Evolutionary conservation across 2,797 vertebrate species (phyloP).

Genomic region (Betta splendens): DNA sequence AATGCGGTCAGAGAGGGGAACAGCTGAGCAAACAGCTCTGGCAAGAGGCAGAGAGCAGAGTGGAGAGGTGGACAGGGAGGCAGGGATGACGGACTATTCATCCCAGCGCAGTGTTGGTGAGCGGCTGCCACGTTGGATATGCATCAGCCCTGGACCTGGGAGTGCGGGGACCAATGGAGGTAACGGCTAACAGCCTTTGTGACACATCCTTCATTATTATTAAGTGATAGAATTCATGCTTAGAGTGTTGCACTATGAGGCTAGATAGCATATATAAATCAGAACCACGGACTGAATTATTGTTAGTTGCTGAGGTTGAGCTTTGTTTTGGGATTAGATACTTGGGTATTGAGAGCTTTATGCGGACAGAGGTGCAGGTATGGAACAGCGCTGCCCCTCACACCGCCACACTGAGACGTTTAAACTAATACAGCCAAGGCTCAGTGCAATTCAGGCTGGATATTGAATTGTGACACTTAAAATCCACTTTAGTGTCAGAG

Average conservation of each 20-base stretch:
- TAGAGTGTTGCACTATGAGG: constrained; percentile 28
- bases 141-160: constrained; percentile 61
- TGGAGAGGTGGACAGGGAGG: constrained; percentile 43
- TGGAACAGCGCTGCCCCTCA: constrained; percentile 17
- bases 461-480: constrained; percentile 57
- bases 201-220: constrained; percentile 18
- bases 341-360: background rate
- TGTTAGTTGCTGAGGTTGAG: constrained; percentile 11
- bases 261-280: constrained; percentile 61
- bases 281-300: constrained; percentile 28
- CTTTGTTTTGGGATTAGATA: constrained; percentile 8
- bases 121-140: constrained; percentile 76
- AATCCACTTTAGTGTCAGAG: constrained; percentile 29
- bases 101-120: constrained; percentile 57
- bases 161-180: constrained; percentile 58
- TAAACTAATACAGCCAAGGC: constrained; percentile 22
- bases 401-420: constrained; percentile 9
- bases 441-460: constrained; percentile 34
- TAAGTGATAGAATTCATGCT: constrained; percentile 27
- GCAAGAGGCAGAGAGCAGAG: constrained; percentile 64
- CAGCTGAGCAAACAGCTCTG: constrained; percentile 77
- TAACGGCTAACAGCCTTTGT: constrained; percentile 49
- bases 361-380: background rate
- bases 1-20: constrained; percentile 74
- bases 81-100: constrained; percentile 70